Evolutionary conservation across 2,888 invertebrate species (phyloP), one percentile per base, ranked within the genome.

Genomic region (Yponomeuta malinellus): DNA sequence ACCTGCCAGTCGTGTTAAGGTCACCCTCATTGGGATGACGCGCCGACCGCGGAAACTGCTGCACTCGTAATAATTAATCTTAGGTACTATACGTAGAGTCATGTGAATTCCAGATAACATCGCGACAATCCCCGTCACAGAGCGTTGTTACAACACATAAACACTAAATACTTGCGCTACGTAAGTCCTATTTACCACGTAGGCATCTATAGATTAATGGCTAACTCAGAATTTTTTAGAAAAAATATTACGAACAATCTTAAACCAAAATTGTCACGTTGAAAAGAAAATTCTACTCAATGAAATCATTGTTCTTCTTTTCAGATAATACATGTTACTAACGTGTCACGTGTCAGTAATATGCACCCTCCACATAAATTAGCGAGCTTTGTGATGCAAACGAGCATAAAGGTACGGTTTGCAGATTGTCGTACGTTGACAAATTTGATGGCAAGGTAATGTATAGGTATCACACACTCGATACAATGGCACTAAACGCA

Each of bases 21-120:
- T 59, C 52, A 59, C 12, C 15, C 52, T 43, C 15, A 8, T 15
- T 15, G 52, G 10, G 65, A 23, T 12, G 65, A 65, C 12, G 10
- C 31, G 33, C 10, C 33, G 12, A 33, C 31, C 31, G 65, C 65
- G 65, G 65, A 65, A 65, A 65, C 65, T 4, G 65, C 29, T 65
- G 65, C 65, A 65, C 4, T 31, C 33, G 65, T 65, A 31, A 65
- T 33, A 65, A 29, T 65, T 29, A 65, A 65, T 65, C 29, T 29
- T 10, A n/a, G n/a, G n/a, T n/a, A 31, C 65, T 65, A 12, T 33
- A 65, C 15, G 15, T 65, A 65, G 33, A 65, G 31, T 33, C 65
- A 65, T 73, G 74, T 76, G 78, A 79, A 79, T 77, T 76, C 33
- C 76, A 76, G 82, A 82, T 84, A 80, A 72, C 77, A 79, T 78